phyloP scores from a whole-genome alignment of 2,797 vertebrate genomes.

The Sebastes goodei region DNA sequence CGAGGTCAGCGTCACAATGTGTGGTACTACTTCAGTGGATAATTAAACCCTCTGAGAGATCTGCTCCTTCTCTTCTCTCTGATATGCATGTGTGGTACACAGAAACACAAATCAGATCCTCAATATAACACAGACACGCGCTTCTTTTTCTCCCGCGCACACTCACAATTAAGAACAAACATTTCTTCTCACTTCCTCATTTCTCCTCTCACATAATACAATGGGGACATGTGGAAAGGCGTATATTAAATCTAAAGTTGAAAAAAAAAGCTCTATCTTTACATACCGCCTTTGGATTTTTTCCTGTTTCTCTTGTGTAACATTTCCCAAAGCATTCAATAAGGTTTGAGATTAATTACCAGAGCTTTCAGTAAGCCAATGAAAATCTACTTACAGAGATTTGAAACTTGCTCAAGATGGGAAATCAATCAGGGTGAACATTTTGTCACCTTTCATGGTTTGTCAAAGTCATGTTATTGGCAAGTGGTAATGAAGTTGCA shows the following conservation, averaged over 20 bases:
- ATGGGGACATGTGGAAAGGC: neutral
- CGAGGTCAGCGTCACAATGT: slow-evolving; percentile 70
- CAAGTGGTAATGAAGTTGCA: neutral
- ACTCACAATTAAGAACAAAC: slow-evolving; percentile 37
- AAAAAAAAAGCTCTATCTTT: neutral
- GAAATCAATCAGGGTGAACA: slow-evolving; percentile 7
- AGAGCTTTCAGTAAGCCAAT: slow-evolving; percentile 4
- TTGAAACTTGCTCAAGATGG: slow-evolving; percentile 13
- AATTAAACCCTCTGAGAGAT: slow-evolving; percentile 80
- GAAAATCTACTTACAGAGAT: slow-evolving; percentile 22
- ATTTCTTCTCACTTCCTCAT: neutral
- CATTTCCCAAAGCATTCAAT: slow-evolving; percentile 8
- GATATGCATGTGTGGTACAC: slow-evolving; percentile 44
- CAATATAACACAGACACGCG: slow-evolving; percentile 18
- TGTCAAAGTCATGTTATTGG: slow-evolving; percentile 19
- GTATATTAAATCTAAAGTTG: neutral
- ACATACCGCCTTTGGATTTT: neutral
- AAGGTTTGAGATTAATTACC: slow-evolving; percentile 14
- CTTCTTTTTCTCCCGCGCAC: neutral
- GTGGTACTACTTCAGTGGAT: slow-evolving; percentile 68
- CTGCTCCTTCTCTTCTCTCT: slow-evolving; percentile 41
- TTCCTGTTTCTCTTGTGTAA: neutral
- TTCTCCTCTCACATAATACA: neutral
- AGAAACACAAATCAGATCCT: slow-evolving; percentile 32
- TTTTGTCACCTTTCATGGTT: slow-evolving; percentile 28